Base-by-base conservation (phyloP, 2,888 invertebrate species). In the Yponomeuta sedellus region DNA sequence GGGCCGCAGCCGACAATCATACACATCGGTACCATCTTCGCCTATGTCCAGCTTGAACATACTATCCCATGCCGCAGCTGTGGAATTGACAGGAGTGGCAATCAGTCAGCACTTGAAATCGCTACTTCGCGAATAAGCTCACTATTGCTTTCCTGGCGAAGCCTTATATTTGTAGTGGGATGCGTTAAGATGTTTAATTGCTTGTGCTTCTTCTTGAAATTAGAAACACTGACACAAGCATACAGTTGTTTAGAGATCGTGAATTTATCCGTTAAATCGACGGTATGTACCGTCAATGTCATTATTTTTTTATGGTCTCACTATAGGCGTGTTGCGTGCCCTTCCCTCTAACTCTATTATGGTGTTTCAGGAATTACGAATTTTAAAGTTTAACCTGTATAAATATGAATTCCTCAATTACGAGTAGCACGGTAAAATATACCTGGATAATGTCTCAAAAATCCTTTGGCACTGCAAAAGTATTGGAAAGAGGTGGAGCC, bases 391-490 rank as follows among this genome's bases (percentile, higher is more conserved):
- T n/a, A n/a, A n/a, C n/a, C n/a, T n/a, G n/a, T n/a, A n/a, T n/a
- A n/a, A n/a, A n/a, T n/a, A n/a, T n/a, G n/a, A n/a, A n/a, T n/a
- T n/a, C 1, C 25, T 25, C 5, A 25, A 2, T 25, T 25, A 25
- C 25, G 3, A 25, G 25, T 34, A 34, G 34, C 10, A 6, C 6
- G 34, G 34, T 34, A 34, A 34, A 34, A 34, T n/a, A 34, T 75
- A 82, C 91, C 91, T 64, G 91, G 91, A 72, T 88, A 91, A 71
- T 90, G 90, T 66, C 91, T 79, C 25, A 91, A 68, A 69, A 90
- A 91, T 28, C 91, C 91, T 68, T 83, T 81, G 0, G 88, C 87
- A 66, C 86, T 87, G 70, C 91, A 91, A 70, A 90, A 85, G 68
- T 91, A 91, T 71, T 91, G 91, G 57, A 86, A 88, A 52, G 82